These are phyloP conservation scores for Serranus cabrilla DNA, from an alignment of 2,797 vertebrate genomes.

Conservation along the genomic window DNA sequence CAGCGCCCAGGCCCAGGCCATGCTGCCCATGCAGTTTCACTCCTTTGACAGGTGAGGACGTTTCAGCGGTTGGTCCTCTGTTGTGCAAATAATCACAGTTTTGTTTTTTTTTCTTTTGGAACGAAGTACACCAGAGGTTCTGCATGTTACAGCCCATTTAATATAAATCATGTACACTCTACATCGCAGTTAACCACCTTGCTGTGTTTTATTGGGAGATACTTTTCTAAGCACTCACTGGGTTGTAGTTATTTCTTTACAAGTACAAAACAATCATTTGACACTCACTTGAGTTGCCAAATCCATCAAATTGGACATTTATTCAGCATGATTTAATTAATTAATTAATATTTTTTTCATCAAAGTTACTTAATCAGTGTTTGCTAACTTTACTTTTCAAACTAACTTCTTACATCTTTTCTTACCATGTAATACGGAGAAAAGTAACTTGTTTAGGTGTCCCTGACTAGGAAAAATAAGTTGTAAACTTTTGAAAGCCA, in stretches of 20 bases:
- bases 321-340: background rate
- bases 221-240: background rate
- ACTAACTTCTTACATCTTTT: too few relatives aligned
- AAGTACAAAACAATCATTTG: background rate
- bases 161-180: background rate
- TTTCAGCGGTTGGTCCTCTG: background rate
- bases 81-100: background rate
- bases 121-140: background rate
- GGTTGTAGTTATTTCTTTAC: background rate
- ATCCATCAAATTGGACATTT: background rate
- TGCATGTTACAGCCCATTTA: background rate
- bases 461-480: too few relatives aligned
- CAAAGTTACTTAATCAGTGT: background rate
- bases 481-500: too few relatives aligned
- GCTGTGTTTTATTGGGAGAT: background rate
- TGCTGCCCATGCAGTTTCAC: conserved; percentile 96
- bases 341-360: background rate
- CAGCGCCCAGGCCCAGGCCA: conserved; percentile 90
- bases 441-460: too few relatives aligned
- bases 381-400: too few relatives aligned
- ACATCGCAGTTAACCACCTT: background rate
- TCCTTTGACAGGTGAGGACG: conserved; percentile 95
- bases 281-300: background rate
- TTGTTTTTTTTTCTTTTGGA: background rate
- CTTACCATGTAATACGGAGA: too few relatives aligned